Conservation (phyloP, 2,888 invertebrate species). For the Tineola bisselliella region DNA sequence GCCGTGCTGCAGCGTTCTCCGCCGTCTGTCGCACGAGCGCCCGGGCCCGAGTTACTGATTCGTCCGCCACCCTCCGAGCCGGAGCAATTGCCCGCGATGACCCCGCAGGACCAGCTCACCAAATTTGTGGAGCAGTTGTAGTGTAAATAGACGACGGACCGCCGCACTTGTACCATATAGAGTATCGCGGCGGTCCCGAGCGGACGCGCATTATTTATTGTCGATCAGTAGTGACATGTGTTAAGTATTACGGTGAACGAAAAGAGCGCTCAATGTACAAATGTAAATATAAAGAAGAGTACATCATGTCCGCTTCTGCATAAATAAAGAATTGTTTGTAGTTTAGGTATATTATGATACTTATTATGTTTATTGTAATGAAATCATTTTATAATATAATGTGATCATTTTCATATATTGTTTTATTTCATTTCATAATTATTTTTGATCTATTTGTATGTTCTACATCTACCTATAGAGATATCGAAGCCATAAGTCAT, state of each 20-base stretch:
- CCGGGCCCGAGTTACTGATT: constrained; percentile 74
- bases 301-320: constrained; percentile 66
- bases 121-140: constrained; percentile 97
- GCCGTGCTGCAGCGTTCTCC: constrained; percentile 70
- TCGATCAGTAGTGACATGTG: constrained; percentile 44
- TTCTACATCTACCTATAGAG: too few species aligned
- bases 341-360: constrained; percentile 69
- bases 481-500: too few species aligned
- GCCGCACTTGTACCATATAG: constrained; percentile 21
- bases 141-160: constrained; percentile 63
- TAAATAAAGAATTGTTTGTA: constrained; percentile 66
- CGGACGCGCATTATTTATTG: constrained; percentile 49
- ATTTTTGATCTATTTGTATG: too few species aligned
- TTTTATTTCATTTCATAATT: too few species aligned
- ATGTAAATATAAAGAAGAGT: constrained; percentile 65
- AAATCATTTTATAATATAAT: constrained; percentile 71
- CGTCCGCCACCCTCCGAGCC: constrained; percentile 65
- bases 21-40: constrained; percentile 78
- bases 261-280: constrained; percentile 69
- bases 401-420: constrained; percentile 35
- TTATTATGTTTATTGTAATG: constrained; percentile 70
- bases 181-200: background rate
- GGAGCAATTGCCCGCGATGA: constrained; percentile 79
- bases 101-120: constrained; percentile 93
- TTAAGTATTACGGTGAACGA: constrained; percentile 60